Base-by-base conservation (phyloP, 2,113 vertebrate genomes). In the Apodemus sylvaticus region DNA sequence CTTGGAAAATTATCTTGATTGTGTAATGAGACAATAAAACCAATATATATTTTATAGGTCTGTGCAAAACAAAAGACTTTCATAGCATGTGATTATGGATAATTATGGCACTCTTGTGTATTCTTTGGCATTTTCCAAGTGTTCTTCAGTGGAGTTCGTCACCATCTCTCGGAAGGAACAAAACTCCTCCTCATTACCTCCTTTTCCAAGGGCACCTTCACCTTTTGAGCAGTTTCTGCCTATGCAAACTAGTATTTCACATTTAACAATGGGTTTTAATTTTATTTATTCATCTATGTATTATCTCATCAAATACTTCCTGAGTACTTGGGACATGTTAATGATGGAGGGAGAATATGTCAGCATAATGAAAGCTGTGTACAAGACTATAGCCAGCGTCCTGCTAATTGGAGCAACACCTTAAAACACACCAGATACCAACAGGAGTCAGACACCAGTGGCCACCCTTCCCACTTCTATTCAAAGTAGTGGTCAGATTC, bases 61-160 rank as follows among this genome's bases (percentile, higher is more conserved):
- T 42, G 51, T 53, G 26, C 68, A 34, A 83, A 90, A 66, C 36
- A 62, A 64, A 64, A 64, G 17, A n/a, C 36, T 42, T 45, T 20
- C 39, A 64, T 36, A 31, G 31, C 79, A 20, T 58, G 36, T 68
- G 7, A 20, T 77, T 90, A 68, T 16, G 22, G 29, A 58, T 90
- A 85, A 76, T 86, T 66, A 86, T 66, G 39, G 4, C 29, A 34
- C 42, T 66, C 10, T 0, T 34, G 26, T 66, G 4, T 68, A 55
- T 85, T 64, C 55, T n/a, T 85, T 83, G 81, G 14, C 66, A 83
- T 94, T 90, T 90, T 55, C 70, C n/a, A n/a, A 83, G 36, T 48
- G 55, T 76, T 94, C 70, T 85, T 42, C 16, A 68, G 82, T 86
- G 20, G 70, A 86, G 60, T 86, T 66, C 85, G n/a, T 19, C 19